Conservation (phyloP, 2,888 invertebrate species). For the Alloscopus bannaensis region DNA sequence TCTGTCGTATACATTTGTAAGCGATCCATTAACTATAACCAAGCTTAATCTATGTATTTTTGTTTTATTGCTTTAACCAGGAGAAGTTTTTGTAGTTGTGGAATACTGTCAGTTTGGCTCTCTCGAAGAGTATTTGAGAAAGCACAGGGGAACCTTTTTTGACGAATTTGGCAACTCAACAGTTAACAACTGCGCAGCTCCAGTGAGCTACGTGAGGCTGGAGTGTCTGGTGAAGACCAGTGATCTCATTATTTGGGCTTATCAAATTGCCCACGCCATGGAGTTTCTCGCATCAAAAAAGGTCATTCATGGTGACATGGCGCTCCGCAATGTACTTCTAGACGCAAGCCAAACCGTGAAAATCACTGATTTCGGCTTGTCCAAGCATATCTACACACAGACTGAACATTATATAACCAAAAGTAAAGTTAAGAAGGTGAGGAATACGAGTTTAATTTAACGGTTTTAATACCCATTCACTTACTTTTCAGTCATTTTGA, state of each 20-base stretch:
- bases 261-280: conserved; percentile 62
- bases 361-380: conserved; percentile 65
- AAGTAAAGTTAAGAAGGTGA: conserved; percentile 38
- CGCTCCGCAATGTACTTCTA: conserved; percentile 57
- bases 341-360: conserved; percentile 57
- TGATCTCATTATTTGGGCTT: conserved; percentile 66
- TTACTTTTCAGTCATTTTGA: not conserved
- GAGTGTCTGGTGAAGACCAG: conserved; percentile 63
- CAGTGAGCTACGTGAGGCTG: conserved; percentile 51
- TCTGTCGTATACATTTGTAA: no score
- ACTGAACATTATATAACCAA: conserved; percentile 55
- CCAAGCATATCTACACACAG: conserved; percentile 61
- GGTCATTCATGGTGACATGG: conserved; percentile 64
- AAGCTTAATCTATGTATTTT: not conserved
- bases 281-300: conserved; percentile 58
- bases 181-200: not conserved
- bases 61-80: conserved; percentile 19
- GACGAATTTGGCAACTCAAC: conserved; percentile 56
- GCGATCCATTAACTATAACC: no score
- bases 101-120: conserved; percentile 65
- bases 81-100: conserved; percentile 59
- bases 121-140: conserved; percentile 61
- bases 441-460: no score
- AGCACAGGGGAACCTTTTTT: conserved; percentile 55
- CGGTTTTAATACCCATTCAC: no score